Conservation (phyloP, 2,888 invertebrate genomes). For the Panzeria rudis region DNA sequence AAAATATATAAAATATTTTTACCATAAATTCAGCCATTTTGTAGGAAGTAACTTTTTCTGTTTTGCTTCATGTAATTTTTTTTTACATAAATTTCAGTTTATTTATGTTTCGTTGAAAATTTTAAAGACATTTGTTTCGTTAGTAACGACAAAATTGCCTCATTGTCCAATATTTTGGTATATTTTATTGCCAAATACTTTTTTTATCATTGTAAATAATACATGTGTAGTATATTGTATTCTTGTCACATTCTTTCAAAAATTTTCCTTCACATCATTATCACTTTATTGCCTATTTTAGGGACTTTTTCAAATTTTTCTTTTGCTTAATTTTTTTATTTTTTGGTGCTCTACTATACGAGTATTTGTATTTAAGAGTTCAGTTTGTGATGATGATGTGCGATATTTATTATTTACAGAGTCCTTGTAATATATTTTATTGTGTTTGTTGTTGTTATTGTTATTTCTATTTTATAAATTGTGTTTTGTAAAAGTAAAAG, state of each 20-base stretch:
- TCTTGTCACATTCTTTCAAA: background rate
- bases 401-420: slow-evolving; percentile 6
- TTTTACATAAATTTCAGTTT: background rate
- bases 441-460: background rate
- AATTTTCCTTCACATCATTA: background rate
- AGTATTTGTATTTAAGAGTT: background rate
- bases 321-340: background rate
- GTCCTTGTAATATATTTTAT: background rate
- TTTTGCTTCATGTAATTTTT: background rate
- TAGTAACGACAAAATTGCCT: background rate
- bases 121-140: background rate
- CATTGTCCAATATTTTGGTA: background rate
- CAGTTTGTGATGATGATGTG: background rate
- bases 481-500: background rate
- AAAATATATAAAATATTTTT: no score
- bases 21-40: no score
- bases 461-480: background rate
- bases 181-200: background rate
- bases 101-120: background rate
- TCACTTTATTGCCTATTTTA: slow-evolving; percentile 1
- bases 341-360: background rate
- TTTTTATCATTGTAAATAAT: background rate
- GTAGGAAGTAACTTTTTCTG: no score
- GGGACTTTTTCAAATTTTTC: background rate
- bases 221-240: background rate